Base-by-base conservation (phyloP, 2,888 invertebrate genomes). In the Chloroclysta siterata region DNA sequence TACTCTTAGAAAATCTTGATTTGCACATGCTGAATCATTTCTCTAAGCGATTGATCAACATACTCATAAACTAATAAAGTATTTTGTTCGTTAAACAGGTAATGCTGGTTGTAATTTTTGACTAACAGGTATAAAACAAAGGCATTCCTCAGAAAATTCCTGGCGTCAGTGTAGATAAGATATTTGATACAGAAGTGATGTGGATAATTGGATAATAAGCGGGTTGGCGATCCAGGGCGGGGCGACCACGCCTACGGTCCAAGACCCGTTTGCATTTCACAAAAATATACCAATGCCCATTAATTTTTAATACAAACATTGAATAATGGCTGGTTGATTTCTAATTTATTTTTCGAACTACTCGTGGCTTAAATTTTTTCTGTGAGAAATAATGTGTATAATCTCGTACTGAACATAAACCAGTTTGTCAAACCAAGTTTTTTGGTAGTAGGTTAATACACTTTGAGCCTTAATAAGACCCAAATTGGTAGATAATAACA, bases 121-220 rank as follows among this genome's bases (percentile, higher is more conserved):
- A 51, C 33, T 33, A 14, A 50, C 22, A 53, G 13, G 14, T 33
- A 10, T 52, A 11, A 63, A 67, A 65, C 60, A 53, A 66, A 54
- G 22, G 28, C 55, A 67, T 62, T 69, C 63, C 63, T 42, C 0
- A 53, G 4, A 55, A 47, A 42, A 13, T 56, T 53, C 65, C 61
- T 66, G 60, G 53, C 53, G 50, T 61, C 61, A 71, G 56, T 29
- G 22, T 60, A 70, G 62, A 75, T 73, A 64, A 75, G 75, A 77
- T 81, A 80, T 84, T 81, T 81, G 66, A 81, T 81, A 88, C 92
- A 91, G 92, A 92, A 93, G 92, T 92, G 90, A 88, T 90, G 80
- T 78, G 71, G 79, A 72, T 91, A 93, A 93, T 90, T 93, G 90
- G 91, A 83, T 93, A 92, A 93, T 90, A 82, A 85, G 80, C 77